These are phyloP conservation scores for Sycophila sp. DNA, from an alignment of 1,140 invertebrate genomes.

Conservation along the genomic window DNA sequence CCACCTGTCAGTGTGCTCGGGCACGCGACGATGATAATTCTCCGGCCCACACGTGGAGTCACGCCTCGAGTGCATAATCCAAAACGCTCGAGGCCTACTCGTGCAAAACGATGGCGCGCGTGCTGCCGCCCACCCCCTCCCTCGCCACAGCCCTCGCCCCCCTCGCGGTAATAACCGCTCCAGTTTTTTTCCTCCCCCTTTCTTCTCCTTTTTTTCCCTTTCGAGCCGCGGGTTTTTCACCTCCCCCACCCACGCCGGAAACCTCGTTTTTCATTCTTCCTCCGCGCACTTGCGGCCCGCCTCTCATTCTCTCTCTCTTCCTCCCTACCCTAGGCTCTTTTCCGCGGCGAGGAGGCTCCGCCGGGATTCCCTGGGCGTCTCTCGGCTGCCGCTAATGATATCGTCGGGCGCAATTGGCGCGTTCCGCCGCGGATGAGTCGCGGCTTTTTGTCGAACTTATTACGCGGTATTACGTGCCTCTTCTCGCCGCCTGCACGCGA, in stretches of 20 bases:
- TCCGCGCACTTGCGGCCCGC: not conserved
- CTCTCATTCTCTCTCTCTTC: not conserved
- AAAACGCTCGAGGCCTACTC: conserved; percentile 7
- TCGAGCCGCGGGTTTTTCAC: not conserved
- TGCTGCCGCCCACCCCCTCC: not conserved
- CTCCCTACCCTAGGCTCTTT: not conserved
- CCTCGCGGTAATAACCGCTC: conserved; percentile 20
- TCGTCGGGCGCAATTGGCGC: not conserved
- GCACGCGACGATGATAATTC: not conserved
- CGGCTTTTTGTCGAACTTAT: not conserved
- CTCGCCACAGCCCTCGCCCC: not conserved
- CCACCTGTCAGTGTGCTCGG: not conserved
- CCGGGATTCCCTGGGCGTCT: no score
- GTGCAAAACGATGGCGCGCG: conserved; percentile 17
- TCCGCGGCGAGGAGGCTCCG: not conserved
- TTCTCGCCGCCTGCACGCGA: no score
- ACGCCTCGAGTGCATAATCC: conserved; percentile 28
- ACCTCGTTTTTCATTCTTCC: conserved; percentile 28
- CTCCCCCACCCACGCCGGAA: not conserved
- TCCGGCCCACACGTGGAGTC: not conserved
- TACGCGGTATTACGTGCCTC: no score
- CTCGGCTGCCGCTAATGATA: conserved; percentile 8
- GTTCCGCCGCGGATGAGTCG: not conserved
- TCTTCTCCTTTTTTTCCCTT: not conserved
- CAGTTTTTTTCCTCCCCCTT: not conserved